These are phyloP conservation scores for Cryptotis parvus DNA, from an alignment of 2,113 vertebrate genomes.

Conservation along the genomic window DNA sequence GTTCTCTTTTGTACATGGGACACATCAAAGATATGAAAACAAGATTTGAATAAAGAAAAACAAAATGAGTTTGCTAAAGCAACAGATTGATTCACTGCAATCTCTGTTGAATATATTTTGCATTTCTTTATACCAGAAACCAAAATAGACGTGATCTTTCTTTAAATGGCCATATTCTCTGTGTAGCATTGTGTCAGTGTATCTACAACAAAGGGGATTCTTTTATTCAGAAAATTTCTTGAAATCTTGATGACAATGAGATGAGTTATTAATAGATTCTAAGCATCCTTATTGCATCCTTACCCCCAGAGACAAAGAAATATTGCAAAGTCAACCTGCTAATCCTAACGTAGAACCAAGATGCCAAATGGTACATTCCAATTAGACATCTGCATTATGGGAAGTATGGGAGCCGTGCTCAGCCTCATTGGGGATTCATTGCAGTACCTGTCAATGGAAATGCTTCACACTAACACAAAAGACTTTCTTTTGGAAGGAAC, in stretches of 20 bases:
- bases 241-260: neutral
- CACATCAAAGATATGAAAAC: neutral
- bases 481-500: neutral
- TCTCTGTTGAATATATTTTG: neutral
- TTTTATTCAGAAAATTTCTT: neutral
- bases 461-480: slow-evolving; percentile 1
- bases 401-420: neutral
- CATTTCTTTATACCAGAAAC: neutral
- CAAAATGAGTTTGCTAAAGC: slow-evolving; percentile 21
- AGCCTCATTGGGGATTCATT: neutral
- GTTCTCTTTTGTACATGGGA: neutral
- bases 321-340: neutral
- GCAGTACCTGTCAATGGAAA: neutral
- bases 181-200: neutral
- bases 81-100: neutral
- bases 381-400: neutral
- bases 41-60: slow-evolving; percentile 10
- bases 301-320: neutral
- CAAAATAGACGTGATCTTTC: neutral
- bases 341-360: neutral
- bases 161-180: slow-evolving; percentile 9
- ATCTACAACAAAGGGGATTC: neutral
- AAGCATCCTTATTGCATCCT: neutral
- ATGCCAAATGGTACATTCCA: neutral
- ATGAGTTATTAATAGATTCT: slow-evolving; percentile 19